Base-by-base conservation (phyloP, 2,113 vertebrate genomes). In the Myotis lucifugus region DNA sequence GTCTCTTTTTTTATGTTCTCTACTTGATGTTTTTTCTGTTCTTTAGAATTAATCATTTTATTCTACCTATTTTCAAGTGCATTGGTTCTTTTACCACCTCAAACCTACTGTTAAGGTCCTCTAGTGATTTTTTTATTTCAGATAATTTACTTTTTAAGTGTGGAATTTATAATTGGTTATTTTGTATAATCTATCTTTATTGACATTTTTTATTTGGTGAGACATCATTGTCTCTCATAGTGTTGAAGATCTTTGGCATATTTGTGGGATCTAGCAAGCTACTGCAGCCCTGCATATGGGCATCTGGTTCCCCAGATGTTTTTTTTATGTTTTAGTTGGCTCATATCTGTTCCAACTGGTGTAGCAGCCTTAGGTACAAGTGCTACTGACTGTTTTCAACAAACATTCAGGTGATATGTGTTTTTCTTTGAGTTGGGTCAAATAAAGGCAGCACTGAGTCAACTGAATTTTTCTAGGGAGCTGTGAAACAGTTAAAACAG, bases 111-210 rank as follows among this genome's bases (percentile, higher is more conserved):
- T 59, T 89, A 37, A 48, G 50, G 46, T n/a, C 13, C 18, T 77
- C 23, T 89, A 21, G 59, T 84, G 40, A 66, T n/a, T 83, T 69
- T 90, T 89, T 85, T 48, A 67, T 69, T 77, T 85, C 59, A 59
- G 3, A 7, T 84, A 48, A n/a, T 13, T 9, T 54, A 69, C 18
- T 70, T 90, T 77, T 37, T 29, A 72, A 48, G 56, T 91, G 5
- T 9, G 81, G 23, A 91, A 67, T 67, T 91, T 82, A 25, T 59
- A 59, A 82, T 82, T 95, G 59, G 46, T 87, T 87, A 14, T 91
- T 79, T 91, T 37, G 46, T 54, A 66, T 73, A 52, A 52, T 42
- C 72, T 94, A 25, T 83, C 32, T 73, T 27, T 84, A 77, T 25
- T 76, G 5, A 17, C 77, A 59, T 46, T 67, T 37, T 83, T 74